Evolutionary conservation across 2,113 vertebrate species (phyloP).

Genomic region (Etheostoma cragini): DNA sequence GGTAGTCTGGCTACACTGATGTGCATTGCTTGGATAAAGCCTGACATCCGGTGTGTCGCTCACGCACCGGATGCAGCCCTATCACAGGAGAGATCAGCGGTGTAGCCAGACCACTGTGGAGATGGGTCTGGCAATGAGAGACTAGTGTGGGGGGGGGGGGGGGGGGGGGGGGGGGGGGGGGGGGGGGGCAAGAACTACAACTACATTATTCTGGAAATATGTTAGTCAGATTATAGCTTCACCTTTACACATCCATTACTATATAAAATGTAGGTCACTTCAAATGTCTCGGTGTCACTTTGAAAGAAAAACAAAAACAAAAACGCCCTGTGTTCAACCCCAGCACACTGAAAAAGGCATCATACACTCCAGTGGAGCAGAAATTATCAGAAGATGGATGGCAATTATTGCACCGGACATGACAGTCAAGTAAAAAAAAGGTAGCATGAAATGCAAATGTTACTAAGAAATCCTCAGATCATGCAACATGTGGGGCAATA

Average conservation of each 20-base stretch:
- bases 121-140: too few relatives aligned
- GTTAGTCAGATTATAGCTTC: slow-evolving; percentile 16
- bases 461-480: slow-evolving; percentile 5
- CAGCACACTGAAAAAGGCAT: slow-evolving; percentile 59
- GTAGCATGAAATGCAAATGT: slow-evolving; percentile 18
- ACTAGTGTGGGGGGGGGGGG: too few relatives aligned
- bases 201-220: slow-evolving; percentile 9
- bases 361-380: slow-evolving; percentile 40
- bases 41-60: too few relatives aligned
- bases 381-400: slow-evolving; percentile 31
- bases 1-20: background rate
- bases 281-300: slow-evolving; percentile 26
- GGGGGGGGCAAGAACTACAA: slow-evolving; percentile 14
- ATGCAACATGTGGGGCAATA: slow-evolving; percentile 5
- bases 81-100: too few relatives aligned
- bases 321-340: slow-evolving; percentile 24
- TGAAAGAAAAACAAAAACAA: background rate
- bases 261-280: slow-evolving; percentile 36
- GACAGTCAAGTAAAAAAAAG: slow-evolving; percentile 13
- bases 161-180: too few relatives aligned
- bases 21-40: too few relatives aligned
- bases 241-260: background rate
- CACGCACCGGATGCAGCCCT: too few relatives aligned
- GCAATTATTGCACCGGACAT: slow-evolving; percentile 61
- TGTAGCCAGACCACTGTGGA: too few relatives aligned